Base-by-base conservation (phyloP, 2,113 vertebrate species). In the Tachysurus vachellii region DNA sequence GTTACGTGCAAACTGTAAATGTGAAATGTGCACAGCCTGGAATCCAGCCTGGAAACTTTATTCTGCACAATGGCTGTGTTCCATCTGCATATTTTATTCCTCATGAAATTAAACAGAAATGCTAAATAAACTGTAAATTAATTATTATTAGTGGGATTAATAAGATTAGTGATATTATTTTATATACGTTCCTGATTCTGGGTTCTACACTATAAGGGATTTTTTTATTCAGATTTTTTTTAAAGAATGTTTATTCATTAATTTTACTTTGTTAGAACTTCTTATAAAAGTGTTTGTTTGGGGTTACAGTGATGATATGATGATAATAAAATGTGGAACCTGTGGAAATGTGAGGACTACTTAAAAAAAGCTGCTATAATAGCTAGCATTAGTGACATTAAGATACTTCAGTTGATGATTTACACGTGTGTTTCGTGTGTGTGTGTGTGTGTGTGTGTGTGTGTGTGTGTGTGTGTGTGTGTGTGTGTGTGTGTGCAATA, bases 401-500 rank as follows among this genome's bases (percentile, higher is more conserved):
- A 14, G 14, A 14, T 36, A 36, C 47, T 70, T 17, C 1, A 28
- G 5, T 4, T 44, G 6, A 21, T 50, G 9, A 73, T 73, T 73
- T 50, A n/a, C 73, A 36, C 36, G 71, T 75, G 71, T 75, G 13
- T 42, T n/a, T n/a, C n/a, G 36, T 71, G 70, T 21, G 31, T 73
- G 70, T 73, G 70, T 44, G 70, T 73, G 36, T 44, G 36, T 73
- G 70, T 44, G 70, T 73, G 71, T 50, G 71, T 75, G 71, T 75
- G 13, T 42, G 70, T 71, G 31, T 64, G 61, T 64, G 61, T 64
- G 61, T 64, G 62, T 66, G 62, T 66, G 26, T 64, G 62, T 66
- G 62, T 66, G 62, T 66, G 26, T 66, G 62, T 28, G 62, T 28
- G 62, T 13, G n/a, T 28, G 62, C 8, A 42, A 71, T 66, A 62